Conservation (phyloP, 1,140 invertebrate genomes). For the Heliconius eleuchia region DNA sequence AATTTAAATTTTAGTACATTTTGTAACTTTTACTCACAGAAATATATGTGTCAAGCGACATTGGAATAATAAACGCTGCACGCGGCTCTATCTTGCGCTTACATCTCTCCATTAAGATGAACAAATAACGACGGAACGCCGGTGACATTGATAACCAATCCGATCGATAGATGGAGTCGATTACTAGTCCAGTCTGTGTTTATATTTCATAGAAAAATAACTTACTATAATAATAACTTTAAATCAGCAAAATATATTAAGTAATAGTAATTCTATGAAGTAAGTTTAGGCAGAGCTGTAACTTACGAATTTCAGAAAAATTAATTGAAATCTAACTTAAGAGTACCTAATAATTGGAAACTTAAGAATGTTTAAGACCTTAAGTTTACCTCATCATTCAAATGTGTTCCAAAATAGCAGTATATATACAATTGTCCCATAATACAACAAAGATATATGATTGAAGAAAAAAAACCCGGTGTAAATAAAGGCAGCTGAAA, state of each 20-base stretch:
- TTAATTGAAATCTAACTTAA: too few relatives aligned
- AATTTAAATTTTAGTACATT: too few relatives aligned
- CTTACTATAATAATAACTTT: too few relatives aligned
- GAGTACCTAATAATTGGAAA: too few relatives aligned
- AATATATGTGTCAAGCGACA: slow-evolving; percentile 66
- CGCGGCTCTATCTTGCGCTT: slow-evolving; percentile 47
- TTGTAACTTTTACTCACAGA: slow-evolving; percentile 41
- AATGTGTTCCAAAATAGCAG: slow-evolving; percentile 63
- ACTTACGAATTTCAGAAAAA: too few relatives aligned
- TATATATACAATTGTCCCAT: slow-evolving; percentile 64
- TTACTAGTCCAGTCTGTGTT: slow-evolving; percentile 57
- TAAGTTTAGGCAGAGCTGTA: too few relatives aligned
- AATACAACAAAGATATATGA: slow-evolving; percentile 59
- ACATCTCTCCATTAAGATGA: slow-evolving; percentile 54
- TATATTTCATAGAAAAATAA: not conserved
- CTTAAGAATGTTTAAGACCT: not conserved
- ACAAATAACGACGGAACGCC: slow-evolving; percentile 47
- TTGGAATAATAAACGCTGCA: slow-evolving; percentile 56
- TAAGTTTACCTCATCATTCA: slow-evolving; percentile 53
- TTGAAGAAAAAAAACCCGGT: slow-evolving; percentile 56
- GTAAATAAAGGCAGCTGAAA: slow-evolving; percentile 59
- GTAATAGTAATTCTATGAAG: too few relatives aligned
- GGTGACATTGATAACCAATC: slow-evolving; percentile 54
- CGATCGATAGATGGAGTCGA: slow-evolving; percentile 53
- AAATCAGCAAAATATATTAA: too few relatives aligned